Evolutionary conservation across 2,888 invertebrate species (phyloP).

Genomic region (Apotomis capreana): DNA sequence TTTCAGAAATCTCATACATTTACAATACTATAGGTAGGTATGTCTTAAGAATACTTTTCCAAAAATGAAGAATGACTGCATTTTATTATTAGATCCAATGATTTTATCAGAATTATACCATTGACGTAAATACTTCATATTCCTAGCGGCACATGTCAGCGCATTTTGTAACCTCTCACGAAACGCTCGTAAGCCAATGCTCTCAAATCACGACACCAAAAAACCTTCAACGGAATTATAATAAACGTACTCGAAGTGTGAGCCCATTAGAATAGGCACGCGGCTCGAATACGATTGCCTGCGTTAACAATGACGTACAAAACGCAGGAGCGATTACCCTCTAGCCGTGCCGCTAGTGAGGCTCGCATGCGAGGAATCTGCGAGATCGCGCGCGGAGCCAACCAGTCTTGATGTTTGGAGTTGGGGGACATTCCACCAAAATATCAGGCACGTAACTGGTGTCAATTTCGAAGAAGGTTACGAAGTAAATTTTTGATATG

Average conservation of each 20-base stretch:
- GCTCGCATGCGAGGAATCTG: conserved; percentile 53
- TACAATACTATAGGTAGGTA: no score
- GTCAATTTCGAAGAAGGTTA: no score
- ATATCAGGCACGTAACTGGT: neutral
- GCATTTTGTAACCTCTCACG: conserved; percentile 19
- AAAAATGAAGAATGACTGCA: no score
- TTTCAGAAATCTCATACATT: no score
- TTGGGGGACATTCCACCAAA: neutral
- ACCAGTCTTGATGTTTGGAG: conserved; percentile 53
- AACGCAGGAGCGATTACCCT: conserved; percentile 78
- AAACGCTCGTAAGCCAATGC: neutral
- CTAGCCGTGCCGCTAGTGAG: conserved; percentile 52
- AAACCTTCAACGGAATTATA: conserved; percentile 44
- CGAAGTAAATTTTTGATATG: no score
- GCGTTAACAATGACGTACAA: conserved; percentile 71
- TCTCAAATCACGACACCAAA: conserved; percentile 33
- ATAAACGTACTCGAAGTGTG: conserved; percentile 61
- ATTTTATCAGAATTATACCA: no score
- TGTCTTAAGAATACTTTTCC: no score
- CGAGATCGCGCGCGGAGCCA: conserved; percentile 47
- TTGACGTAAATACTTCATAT: neutral
- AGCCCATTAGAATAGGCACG: conserved; percentile 74
- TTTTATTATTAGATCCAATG: no score
- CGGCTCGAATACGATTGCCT: conserved; percentile 72
- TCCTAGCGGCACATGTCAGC: conserved; percentile 9